Percentiles rank a stretch among this genome's conserved stretches.
Conservation (phyloP, 2,888 invertebrate genomes). For the Andricus curvator region DNA sequence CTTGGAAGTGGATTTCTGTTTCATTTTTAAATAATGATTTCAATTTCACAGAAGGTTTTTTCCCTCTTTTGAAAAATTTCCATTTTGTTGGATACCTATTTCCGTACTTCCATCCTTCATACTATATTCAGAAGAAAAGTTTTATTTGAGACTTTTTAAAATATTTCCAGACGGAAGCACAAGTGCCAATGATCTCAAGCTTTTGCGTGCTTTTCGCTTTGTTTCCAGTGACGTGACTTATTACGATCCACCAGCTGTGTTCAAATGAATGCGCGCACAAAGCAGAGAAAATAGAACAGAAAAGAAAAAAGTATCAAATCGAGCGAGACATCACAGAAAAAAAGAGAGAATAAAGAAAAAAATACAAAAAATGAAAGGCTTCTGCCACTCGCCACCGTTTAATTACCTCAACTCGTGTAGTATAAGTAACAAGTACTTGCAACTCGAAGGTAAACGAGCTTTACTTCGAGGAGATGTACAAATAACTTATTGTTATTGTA, state of each 20-base stretch:
- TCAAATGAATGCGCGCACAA: conserved; percentile 55
- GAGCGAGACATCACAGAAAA: background rate
- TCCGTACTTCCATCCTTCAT: no score
- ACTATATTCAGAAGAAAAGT: no score
- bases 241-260: conserved; percentile 59
- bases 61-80: no score
- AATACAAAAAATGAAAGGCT: conserved; percentile 34
- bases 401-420: conserved; percentile 55
- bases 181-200: conserved; percentile 50
- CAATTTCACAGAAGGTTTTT: no score
- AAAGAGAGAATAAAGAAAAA: background rate
- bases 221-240: conserved; percentile 41
- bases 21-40: no score
- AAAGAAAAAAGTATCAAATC: background rate
- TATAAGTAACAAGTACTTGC: conserved; percentile 21
- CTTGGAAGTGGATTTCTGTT: no score
- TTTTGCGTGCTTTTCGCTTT: conserved; percentile 40
- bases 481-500: conserved; percentile 1
- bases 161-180: no score
- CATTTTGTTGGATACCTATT: no score
- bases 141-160: no score
- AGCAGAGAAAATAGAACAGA: background rate
- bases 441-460: conserved; percentile 61
- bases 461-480: conserved; percentile 9
- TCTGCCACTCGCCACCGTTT: conserved; percentile 50